A percentile compares a stretch with the other conserved stretches of the same genome.
phyloP scores from a whole-genome alignment of 1,140 invertebrate species.

The Scaptomyza graminum region DNA sequence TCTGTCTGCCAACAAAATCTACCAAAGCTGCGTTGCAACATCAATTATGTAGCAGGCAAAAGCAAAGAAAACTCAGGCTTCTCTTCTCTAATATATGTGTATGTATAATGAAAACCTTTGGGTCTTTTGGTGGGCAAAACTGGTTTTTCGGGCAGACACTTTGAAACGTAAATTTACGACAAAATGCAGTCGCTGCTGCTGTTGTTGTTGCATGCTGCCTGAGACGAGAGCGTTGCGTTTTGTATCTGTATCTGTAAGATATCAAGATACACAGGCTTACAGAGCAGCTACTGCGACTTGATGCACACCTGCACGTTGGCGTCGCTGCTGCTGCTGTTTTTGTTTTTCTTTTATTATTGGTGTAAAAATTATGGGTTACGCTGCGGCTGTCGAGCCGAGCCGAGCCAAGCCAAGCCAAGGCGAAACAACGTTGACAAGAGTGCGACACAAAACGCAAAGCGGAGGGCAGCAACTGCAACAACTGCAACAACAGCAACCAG shows the following conservation, averaged over 20 bases:
- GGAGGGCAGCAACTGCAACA: slow-evolving; percentile 22
- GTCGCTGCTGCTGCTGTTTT: slow-evolving; percentile 33
- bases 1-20: slow-evolving; percentile 35
- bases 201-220: slow-evolving; percentile 19
- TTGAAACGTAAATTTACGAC: slow-evolving; percentile 81
- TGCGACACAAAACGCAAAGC: slow-evolving; percentile 38
- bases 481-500: slow-evolving; percentile 10
- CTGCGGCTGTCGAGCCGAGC: slow-evolving; percentile 40
- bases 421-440: slow-evolving; percentile 57
- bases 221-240: slow-evolving; percentile 47
- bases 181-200: slow-evolving; percentile 48
- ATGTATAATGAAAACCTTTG: slow-evolving; percentile 68
- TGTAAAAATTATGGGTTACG: slow-evolving; percentile 83
- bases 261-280: slow-evolving; percentile 66
- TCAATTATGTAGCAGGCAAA: slow-evolving; percentile 28
- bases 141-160: slow-evolving; percentile 71
- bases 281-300: slow-evolving; percentile 73
- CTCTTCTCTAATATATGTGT: slow-evolving; percentile 33
- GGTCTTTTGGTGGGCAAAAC: slow-evolving; percentile 69
- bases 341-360: slow-evolving; percentile 74
- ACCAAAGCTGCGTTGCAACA: slow-evolving; percentile 30
- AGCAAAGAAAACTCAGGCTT: slow-evolving; percentile 15
- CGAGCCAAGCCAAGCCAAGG: slow-evolving; percentile 15
- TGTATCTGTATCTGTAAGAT: slow-evolving; percentile 72
- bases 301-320: slow-evolving; percentile 75